These are phyloP conservation scores for Brevimyrus niger DNA, from an alignment of 2,113 vertebrate genomes.

Conservation along the genomic window DNA sequence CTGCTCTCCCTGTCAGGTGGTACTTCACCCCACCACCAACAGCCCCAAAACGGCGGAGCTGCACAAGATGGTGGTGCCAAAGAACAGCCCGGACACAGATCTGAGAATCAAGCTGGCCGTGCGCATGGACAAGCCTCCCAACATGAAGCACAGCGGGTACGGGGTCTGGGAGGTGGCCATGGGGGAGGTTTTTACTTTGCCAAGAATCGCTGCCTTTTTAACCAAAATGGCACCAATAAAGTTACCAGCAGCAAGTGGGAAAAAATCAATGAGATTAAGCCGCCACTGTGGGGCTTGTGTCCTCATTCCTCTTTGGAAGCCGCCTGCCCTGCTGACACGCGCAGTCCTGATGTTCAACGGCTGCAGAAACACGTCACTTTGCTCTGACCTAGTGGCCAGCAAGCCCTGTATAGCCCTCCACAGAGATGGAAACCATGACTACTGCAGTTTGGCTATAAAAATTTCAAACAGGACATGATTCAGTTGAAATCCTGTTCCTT, in stretches of 20 bases:
- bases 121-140: slow-evolving; percentile 94
- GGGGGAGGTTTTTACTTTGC: neutral
- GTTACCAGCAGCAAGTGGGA: neutral
- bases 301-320: neutral
- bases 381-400: neutral
- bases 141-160: slow-evolving; percentile 97
- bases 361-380: neutral
- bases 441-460: neutral
- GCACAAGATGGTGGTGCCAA: slow-evolving; percentile 87
- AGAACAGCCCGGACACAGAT: slow-evolving; percentile 86
- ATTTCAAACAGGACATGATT: neutral
- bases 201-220: neutral
- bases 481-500: slow-evolving; percentile 2
- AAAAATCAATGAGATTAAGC: neutral
- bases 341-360: neutral
- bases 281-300: neutral
- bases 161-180: slow-evolving; percentile 36
- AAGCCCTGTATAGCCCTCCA: neutral
- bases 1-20: slow-evolving; percentile 63
- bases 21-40: slow-evolving; percentile 84
- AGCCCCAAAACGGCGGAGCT: slow-evolving; percentile 83
- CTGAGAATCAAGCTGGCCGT: slow-evolving; percentile 90
- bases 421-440: neutral
- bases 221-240: neutral
- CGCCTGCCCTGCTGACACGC: neutral